Evolutionary conservation across 2,797 vertebrate genomes (phyloP), one percentile per base, ranked within the genome.

Genomic region (Thunnus albacares): DNA sequence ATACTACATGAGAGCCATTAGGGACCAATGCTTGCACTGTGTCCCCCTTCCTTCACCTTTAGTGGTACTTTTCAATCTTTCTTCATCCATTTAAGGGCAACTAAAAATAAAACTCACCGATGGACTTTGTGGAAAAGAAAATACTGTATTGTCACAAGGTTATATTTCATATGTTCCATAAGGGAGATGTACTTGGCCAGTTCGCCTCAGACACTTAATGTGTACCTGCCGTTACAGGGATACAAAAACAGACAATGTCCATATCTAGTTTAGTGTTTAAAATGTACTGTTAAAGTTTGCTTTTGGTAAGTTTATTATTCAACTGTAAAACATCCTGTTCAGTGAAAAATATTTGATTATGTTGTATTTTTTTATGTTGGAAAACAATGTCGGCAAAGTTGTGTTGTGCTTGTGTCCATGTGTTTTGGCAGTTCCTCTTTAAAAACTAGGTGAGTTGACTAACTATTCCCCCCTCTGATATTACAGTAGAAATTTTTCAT

Each of bases 1-100:
- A 87, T 87, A 87, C 86, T 81, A 77, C 87, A 91, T 80, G 73
- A 87, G 77, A 75, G 72, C 90, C 90, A 91, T 91, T 88, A 87
- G 89, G 87, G 87, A 87, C 88, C 64, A 3, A 60, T 69, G 83
- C 73, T 77, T 43, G 73, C 76, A n/a, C 82, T n/a, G 76, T 57
- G 79, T 71, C 76, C 80, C 83, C 2, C 56, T 62, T 78, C 83
- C 56, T 62, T 78, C 83, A 83, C 67, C 88, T 88, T 83, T 70
- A 72, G 62, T 85, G 63, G 22, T 45, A 43, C 74, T 84, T 90
- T 64, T 64, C 71, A 55, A 52, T 79, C 61, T 51, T 71, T 63
- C 70, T 30, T 33, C 26, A 52, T 87, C 86, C 88, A 87, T 84
- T 88, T 87, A 85, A 81, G 81, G 45, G 58, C 18, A 2, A 26